Evolutionary conservation across 2,113 vertebrate genomes (phyloP), one percentile per base, ranked within the genome.

Genomic region (Cynocephalus volans): DNA sequence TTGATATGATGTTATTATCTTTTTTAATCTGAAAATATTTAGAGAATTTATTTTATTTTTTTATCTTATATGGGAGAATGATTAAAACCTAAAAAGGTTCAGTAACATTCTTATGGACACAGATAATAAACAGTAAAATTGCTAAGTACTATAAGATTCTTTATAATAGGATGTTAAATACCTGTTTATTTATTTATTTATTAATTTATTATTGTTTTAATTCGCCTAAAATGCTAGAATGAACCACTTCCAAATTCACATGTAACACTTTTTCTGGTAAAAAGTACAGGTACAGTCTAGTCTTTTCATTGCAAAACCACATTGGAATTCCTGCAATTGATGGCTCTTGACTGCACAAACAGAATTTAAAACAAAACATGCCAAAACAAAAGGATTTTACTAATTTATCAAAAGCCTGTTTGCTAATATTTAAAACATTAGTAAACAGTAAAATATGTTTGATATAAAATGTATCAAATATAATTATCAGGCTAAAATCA

Each of bases 281-380:
- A 41, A 41, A 41, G 41, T 41, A 7, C 13, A 79, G 7, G 18
- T 54, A 11, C 0, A 18, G n/a, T 84, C 10, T 45, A 50, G 21
- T 11, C 5, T 85, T 83, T 31, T 48, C 45, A 88, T 14, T 81
- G 19, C 3, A 73, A 72, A 93, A 58, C 5, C 17, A 24, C 26
- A n/a, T 4, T 33, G 21, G 58, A 83, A 50, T n/a, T 0, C 11
- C 12, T 64, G 1, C 15, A 62, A 45, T 88, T 60, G 14, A 48
- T 26, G 8, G 8, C 33, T 62, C 28, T 11, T 72, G 62, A 62
- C 31, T 36, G 48, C 24, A 77, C 7, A 50, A 60, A 12, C 14
- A 69, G 45, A 81, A 48, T 84, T 84, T 41, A 73, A 26, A 85
- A 83, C 4, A 76, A 94, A 93, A 77, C 7, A 72, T 58, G 94